A percentile compares a stretch with the other conserved stretches of the same genome.
phyloP scores from a whole-genome alignment of 2,888 invertebrate species.

The Agrotis puta region DNA sequence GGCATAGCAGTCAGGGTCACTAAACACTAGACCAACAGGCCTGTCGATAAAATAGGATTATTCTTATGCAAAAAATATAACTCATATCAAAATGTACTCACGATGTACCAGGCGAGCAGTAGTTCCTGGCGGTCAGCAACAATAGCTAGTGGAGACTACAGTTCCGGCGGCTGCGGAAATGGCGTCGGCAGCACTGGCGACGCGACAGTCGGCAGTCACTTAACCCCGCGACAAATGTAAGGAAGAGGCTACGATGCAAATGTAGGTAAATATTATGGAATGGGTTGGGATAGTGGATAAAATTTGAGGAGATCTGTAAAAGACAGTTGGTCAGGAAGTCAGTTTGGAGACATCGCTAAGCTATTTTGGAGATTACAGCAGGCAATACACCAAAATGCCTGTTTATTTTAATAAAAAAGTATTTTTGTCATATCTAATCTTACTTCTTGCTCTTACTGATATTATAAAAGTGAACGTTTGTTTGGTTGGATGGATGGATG shows the following conservation, averaged over 20 bases:
- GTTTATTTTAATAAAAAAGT: too few relatives aligned
- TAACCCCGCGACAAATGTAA: conserved; percentile 69
- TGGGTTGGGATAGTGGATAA: background rate
- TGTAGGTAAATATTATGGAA: conserved; percentile 21
- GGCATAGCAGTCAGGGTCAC: too few relatives aligned
- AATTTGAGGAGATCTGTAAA: background rate
- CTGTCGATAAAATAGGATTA: too few relatives aligned
- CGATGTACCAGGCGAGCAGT: conserved; percentile 46
- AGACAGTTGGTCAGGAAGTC: too few relatives aligned
- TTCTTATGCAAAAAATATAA: conserved; percentile 19
- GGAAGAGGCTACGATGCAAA: conserved; percentile 44
- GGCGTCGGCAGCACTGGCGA: conserved; percentile 59
- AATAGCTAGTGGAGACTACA: conserved; percentile 62
- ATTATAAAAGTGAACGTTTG: too few relatives aligned
- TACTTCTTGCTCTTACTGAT: too few relatives aligned
- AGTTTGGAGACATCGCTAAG: too few relatives aligned
- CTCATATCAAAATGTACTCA: conserved; percentile 44
- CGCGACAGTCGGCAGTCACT: conserved; percentile 68
- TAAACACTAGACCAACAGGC: too few relatives aligned
- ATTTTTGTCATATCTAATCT: too few relatives aligned
- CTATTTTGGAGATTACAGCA: too few relatives aligned
- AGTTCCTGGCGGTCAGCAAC: conserved; percentile 64
- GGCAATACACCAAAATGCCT: too few relatives aligned
- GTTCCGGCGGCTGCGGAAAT: conserved; percentile 72
- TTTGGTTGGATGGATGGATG: too few relatives aligned